phyloP scores from a whole-genome alignment of 1,140 invertebrate genomes.

The Drosophila azteca region DNA sequence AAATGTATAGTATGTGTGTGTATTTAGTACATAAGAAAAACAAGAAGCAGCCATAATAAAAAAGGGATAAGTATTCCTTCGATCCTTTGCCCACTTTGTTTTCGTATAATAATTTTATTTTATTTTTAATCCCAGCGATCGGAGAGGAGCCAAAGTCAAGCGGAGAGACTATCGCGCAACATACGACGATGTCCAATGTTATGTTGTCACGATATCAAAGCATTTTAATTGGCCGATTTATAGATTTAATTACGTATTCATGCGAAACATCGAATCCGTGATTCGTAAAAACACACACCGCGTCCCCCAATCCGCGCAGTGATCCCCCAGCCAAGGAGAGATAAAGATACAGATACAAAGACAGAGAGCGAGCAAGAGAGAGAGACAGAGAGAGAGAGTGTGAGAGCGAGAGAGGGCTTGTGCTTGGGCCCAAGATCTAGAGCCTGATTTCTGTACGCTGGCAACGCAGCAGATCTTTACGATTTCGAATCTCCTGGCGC shows the following conservation, averaged over 20 bases:
- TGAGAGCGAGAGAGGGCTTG: conserved; percentile 20
- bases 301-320: conserved; percentile 51
- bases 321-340: conserved; percentile 4
- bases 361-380: background rate
- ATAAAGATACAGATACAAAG: conserved; percentile 40
- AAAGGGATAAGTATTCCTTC: background rate
- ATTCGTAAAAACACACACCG: conserved; percentile 84
- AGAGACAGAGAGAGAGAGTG: conserved; percentile 3
- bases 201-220: conserved; percentile 84
- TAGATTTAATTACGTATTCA: conserved; percentile 84
- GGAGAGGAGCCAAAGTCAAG: conserved; percentile 20
- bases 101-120: conserved; percentile 75
- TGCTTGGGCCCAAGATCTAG: conserved; percentile 48
- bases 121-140: conserved; percentile 54
- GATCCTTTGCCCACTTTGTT: conserved; percentile 41
- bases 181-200: conserved; percentile 79
- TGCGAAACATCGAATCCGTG: conserved; percentile 84
- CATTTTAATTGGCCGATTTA: conserved; percentile 84
- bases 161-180: conserved; percentile 26
- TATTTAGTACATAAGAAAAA: conserved; percentile 27
- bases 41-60: background rate
- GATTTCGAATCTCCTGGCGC: conserved; percentile 62
- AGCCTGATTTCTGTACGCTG: conserved; percentile 56
- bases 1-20: conserved; percentile 3
- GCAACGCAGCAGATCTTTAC: conserved; percentile 79